Evolutionary conservation across 1,140 invertebrate genomes (phyloP), one percentile per base, ranked within the genome.

Genomic region (Brachionus rotundiformis): DNA sequence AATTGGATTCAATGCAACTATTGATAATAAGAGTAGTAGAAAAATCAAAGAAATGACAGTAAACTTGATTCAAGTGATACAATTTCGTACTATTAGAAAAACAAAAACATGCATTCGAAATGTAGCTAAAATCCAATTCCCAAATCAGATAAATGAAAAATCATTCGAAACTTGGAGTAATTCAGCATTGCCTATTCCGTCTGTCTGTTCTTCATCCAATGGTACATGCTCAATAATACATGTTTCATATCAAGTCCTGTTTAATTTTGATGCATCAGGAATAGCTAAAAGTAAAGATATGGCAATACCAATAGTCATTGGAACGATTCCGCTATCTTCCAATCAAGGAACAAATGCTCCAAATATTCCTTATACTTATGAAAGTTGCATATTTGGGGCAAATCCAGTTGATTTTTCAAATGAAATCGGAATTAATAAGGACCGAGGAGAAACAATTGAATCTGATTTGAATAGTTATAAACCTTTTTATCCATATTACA

Each of bases 21-120:
- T 79, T 25, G 76, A 79, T 36, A 79, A 79, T 25, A 79, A 79
- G 31, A 79, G 76, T 63, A 79, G 47, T 41, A 54, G 76, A 54
- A 29, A 79, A 10, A 19, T 79, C 3, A 79, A 79, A 59, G 13
- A 79, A 59, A 79, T 79, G 76, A 59, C 13, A 59, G 47, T 61
- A 11, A 79, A 54, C 13, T 63, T 79, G 13, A 39, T 79, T 59
- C 76, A 79, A 39, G 31, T 39, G 13, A 79, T 79, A 16, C 54
- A 11, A 59, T 63, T 79, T 59, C 47, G 36, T 36, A 33, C 76
- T 10, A 54, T 10, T 23, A 4, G 47, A 0, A 79, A 79, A 41
- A 79, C 31, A 25, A 54, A 33, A 79, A 33, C 27, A 16, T 54
- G 13, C 13, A n/a, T 27, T 13, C 44, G 76, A 59, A 54, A 59